Conservation (phyloP, 1,140 invertebrate genomes). For the Cyclargus thomasi region DNA sequence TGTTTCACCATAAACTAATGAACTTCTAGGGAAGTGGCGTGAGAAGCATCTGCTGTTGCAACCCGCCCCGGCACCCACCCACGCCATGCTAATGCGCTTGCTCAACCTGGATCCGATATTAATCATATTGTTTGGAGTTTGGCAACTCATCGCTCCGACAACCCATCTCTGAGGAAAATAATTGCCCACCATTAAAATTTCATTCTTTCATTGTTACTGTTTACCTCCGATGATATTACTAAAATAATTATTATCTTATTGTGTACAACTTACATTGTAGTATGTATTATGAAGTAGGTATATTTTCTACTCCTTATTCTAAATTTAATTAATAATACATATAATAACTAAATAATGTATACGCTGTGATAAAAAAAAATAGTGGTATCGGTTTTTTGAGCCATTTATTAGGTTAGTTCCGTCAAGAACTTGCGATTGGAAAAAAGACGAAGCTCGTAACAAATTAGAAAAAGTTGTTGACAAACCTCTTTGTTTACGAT, state of each 20-base stretch:
- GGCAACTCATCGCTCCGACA: constrained; percentile 21
- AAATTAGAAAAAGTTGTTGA: constrained; percentile 1
- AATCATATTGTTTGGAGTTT: constrained; percentile 23
- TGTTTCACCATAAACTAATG: constrained; percentile 2
- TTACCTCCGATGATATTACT: neutral
- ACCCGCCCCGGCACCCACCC: constrained; percentile 17
- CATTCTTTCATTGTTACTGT: neutral
- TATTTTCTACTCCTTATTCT: too few relatives aligned
- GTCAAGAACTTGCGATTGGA: neutral
- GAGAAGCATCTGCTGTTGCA: constrained; percentile 21
- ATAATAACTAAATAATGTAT: too few relatives aligned
- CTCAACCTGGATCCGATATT: constrained; percentile 20
- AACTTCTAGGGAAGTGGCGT: neutral
- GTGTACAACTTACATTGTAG: too few relatives aligned
- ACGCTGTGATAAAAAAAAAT: too few relatives aligned
- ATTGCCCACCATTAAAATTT: neutral
- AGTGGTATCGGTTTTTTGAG: neutral
- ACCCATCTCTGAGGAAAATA: neutral
- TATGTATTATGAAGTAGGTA: too few relatives aligned
- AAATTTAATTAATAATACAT: too few relatives aligned
- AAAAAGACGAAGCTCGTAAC: neutral
- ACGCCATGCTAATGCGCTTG: constrained; percentile 21
- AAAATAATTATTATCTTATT: too few relatives aligned
- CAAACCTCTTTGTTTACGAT: neutral
- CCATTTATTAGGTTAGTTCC: neutral